A percentile compares a stretch with the other conserved stretches of the same genome.
Evolutionary conservation across 2,888 invertebrate species (phyloP).

Genomic region (Ophion obscuratus): DNA sequence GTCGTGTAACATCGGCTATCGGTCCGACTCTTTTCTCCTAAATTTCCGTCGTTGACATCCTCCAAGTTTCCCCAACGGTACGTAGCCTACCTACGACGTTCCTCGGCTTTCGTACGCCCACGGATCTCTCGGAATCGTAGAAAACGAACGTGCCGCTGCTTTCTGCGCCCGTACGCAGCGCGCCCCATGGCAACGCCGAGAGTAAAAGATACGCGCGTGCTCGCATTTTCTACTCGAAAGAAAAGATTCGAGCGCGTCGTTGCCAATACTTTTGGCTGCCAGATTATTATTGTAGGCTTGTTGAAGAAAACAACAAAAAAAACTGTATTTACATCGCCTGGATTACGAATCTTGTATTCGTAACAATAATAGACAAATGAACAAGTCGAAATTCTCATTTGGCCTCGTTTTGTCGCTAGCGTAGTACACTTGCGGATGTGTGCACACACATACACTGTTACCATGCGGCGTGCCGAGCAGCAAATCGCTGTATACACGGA

Average conservation of each 20-base stretch:
- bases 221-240: conserved; percentile 17
- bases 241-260: background rate
- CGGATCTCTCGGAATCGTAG: conserved; percentile 30
- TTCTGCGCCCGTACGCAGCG: conserved; percentile 27
- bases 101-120: background rate
- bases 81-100: no score
- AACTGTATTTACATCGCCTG: background rate
- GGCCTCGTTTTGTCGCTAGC: conserved; percentile 51
- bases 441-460: conserved; percentile 70
- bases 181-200: conserved; percentile 43
- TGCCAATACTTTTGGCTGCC: background rate
- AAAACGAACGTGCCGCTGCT: conserved; percentile 47
- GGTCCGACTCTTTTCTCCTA: background rate
- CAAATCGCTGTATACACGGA: conserved; percentile 32
- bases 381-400: conserved; percentile 16
- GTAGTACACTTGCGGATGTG: conserved; percentile 59
- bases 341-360: background rate
- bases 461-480: conserved; percentile 71
- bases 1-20: background rate
- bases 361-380: background rate
- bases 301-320: background rate
- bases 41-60: background rate
- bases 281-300: background rate
- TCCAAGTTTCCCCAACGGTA: background rate
- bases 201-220: conserved; percentile 10